Evolutionary conservation across 1,140 invertebrate genomes (phyloP).

Genomic region (Caenorhabditis tropicalis): DNA sequence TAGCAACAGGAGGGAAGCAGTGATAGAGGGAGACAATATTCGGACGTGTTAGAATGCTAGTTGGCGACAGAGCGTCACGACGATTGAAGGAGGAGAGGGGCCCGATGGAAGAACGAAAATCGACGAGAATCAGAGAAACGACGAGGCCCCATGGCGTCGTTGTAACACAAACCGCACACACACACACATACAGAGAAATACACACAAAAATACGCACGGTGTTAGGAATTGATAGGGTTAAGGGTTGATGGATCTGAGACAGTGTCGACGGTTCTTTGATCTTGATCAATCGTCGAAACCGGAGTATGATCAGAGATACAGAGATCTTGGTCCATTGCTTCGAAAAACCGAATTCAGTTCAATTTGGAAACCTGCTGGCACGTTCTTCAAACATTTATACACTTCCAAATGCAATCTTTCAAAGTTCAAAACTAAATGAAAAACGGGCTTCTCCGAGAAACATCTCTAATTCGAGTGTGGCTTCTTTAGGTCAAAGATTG

Average conservation of each 20-base stretch:
- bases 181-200: not conserved
- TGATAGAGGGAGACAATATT: conserved; percentile 16
- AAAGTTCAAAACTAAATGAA: too few relatives aligned
- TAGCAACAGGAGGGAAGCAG: conserved; percentile 7
- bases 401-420: too few relatives aligned
- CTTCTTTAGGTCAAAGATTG: too few relatives aligned
- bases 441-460: too few relatives aligned
- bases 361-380: too few relatives aligned
- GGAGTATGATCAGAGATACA: too few relatives aligned
- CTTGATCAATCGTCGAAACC: too few relatives aligned
- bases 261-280: not conserved
- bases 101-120: conserved; percentile 1
- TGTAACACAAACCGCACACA: conserved; percentile 39
- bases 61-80: conserved; percentile 24
- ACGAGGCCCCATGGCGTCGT: conserved; percentile 37
- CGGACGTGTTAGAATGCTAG: conserved; percentile 32
- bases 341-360: too few relatives aligned
- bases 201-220: not conserved
- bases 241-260: not conserved
- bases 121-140: conserved; percentile 41
- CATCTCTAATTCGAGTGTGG: too few relatives aligned
- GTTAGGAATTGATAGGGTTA: conserved; percentile 1
- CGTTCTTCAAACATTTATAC: too few relatives aligned
- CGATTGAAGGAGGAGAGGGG: not conserved
- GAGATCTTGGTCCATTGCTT: too few relatives aligned